Base-by-base conservation (phyloP, 2,797 vertebrate genomes). In the Brotula barbata region DNA sequence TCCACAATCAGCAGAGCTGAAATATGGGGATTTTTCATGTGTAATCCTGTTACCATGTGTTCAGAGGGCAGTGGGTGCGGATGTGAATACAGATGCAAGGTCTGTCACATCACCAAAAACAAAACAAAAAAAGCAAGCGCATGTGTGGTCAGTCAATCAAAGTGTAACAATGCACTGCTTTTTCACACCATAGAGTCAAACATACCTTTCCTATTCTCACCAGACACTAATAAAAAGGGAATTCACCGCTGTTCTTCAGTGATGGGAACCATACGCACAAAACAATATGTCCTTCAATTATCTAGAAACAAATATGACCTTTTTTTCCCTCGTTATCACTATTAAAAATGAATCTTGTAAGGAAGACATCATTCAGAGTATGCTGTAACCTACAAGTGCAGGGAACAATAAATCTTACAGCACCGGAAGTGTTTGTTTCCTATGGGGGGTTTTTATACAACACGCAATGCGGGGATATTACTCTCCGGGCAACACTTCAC, bases 341-440 rank as follows among this genome's bases (percentile, higher is more conserved):
- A 68, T 66, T 60, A 67, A 58, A 54, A 65, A 73, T 33, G 42
- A 77, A 77, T 82, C 17, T 19, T 62, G 60, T 37, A 31, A 87
- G 88, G 90, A 90, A 89, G 84, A 74, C 87, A 87, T 90, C 80
- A 80, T 75, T 90, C 86, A 87, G 25, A 82, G 43, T 77, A 73
- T 68, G 81, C 48, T 71, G 77, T 82, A 80, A 78, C 73, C 84
- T 74, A 57, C 80, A 87, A 87, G 77, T 70, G 75, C 20, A 22
- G 77, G 63, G 69, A 83, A 85, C 81, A 88, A 86, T 90, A 86
- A 87, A 90, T 90, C 87, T 90, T 84, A 44, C 84, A 80, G 74
- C 86, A 79, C 81, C 71, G 84, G 85, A 91, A 89, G 78, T 87
- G 78, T 89, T 88, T 86, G 87, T 83, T 91, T 91, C 89, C 87